These are phyloP conservation scores for Tribolium castaneum DNA, from an alignment of 1,140 invertebrate genomes.

Conservation along the genomic window DNA sequence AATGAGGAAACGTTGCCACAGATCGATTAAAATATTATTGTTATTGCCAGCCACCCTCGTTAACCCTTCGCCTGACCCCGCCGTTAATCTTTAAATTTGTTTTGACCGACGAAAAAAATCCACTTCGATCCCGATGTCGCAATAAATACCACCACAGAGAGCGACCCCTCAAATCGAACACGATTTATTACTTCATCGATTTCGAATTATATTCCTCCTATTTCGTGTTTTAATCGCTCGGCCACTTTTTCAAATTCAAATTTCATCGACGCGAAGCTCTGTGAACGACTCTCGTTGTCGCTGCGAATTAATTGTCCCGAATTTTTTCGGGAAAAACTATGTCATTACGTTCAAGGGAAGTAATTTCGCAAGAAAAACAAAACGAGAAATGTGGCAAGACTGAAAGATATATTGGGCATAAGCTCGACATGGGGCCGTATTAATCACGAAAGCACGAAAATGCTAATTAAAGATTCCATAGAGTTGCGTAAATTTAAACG, in stretches of 20 bases:
- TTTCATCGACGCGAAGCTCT: background rate
- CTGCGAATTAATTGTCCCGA: background rate
- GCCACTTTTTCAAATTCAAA: conserved; percentile 35
- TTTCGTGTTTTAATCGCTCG: conserved; percentile 36
- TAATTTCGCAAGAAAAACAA: conserved; percentile 40
- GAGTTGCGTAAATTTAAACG: conserved; percentile 28
- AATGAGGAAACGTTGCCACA: conserved; percentile 36
- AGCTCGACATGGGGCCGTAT: conserved; percentile 50
- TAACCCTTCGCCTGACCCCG: conserved; percentile 7
- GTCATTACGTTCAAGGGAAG: background rate
- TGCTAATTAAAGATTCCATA: conserved; percentile 52
- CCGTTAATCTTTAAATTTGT: conserved; percentile 32
- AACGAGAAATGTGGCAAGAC: conserved; percentile 47
- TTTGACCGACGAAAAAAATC: conserved; percentile 19
- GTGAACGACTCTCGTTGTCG: conserved; percentile 15
- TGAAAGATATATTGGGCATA: conserved; percentile 50
- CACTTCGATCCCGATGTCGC: conserved; percentile 25
- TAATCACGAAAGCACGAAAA: conserved; percentile 51
- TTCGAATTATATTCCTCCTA: conserved; percentile 39
- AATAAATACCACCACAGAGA: conserved; percentile 18
- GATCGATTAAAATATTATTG: conserved; percentile 36
- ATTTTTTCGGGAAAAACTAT: background rate
- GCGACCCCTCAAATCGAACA: conserved; percentile 26
- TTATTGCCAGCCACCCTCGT: conserved; percentile 29
- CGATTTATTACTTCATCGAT: conserved; percentile 41